phyloP scores from a whole-genome alignment of 2,113 vertebrate species.

The Oxygymnocypris stewartii region DNA sequence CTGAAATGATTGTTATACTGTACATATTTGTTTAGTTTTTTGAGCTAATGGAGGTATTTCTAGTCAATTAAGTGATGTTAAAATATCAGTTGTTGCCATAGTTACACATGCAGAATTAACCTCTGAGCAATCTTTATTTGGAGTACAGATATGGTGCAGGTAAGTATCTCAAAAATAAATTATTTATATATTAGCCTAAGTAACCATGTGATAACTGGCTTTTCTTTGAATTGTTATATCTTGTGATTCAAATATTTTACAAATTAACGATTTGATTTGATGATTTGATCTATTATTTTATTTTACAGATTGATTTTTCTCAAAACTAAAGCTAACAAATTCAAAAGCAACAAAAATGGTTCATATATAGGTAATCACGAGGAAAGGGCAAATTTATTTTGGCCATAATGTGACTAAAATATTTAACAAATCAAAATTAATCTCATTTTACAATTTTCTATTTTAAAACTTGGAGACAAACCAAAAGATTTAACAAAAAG shows the following conservation, averaged over 20 bases:
- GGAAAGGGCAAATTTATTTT: not conserved
- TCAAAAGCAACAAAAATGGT: not conserved
- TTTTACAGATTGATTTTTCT: not conserved
- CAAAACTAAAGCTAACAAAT: not conserved
- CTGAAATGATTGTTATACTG: not conserved
- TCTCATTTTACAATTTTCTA: not conserved
- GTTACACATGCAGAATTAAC: not conserved
- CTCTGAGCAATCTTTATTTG: not conserved
- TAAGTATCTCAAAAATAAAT: not conserved
- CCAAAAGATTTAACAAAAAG: not conserved
- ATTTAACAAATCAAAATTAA: not conserved
- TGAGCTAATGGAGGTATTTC: not conserved
- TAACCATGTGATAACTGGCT: not conserved
- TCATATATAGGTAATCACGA: not conserved
- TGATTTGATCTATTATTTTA: too few species aligned
- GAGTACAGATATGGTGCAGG: not conserved
- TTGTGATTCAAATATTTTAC: not conserved
- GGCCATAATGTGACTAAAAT: not conserved
- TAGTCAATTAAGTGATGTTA: not conserved
- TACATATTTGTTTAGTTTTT: not conserved
- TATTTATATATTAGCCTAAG: not conserved
- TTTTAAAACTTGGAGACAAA: not conserved
- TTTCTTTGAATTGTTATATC: not conserved
- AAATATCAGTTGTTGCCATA: slow-evolving; percentile 2
- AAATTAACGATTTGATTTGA: not conserved